Evolutionary conservation across 1,140 invertebrate genomes (phyloP).

Genomic region (Wiebesia pumilae): DNA sequence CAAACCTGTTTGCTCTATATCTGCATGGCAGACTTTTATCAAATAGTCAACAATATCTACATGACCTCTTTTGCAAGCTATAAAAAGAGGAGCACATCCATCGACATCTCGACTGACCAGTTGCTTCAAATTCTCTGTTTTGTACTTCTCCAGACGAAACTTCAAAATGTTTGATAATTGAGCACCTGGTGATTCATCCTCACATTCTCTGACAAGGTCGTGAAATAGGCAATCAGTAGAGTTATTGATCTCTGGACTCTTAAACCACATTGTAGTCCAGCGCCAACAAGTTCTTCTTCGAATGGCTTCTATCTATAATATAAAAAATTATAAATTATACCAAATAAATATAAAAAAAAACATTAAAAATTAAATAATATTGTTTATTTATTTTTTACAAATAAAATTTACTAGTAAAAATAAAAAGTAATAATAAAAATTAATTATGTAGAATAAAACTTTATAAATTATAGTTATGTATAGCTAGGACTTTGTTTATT

Average conservation of each 20-base stretch:
- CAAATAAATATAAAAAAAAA: not conserved
- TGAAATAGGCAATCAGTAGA: slow-evolving; percentile 79
- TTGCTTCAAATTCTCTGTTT: slow-evolving; percentile 76
- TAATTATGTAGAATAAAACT: too few species aligned
- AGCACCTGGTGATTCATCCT: slow-evolving; percentile 81
- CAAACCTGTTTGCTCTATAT: slow-evolving; percentile 89
- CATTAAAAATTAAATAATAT: too few species aligned
- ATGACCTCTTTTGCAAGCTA: slow-evolving; percentile 89
- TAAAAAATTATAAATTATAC: slow-evolving; percentile 17
- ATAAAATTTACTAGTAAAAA: too few species aligned
- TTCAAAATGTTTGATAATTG: slow-evolving; percentile 80
- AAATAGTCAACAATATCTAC: slow-evolving; percentile 93
- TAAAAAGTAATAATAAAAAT: too few species aligned
- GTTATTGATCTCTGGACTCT: slow-evolving; percentile 66
- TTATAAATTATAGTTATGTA: too few species aligned
- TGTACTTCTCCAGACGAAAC: slow-evolving; percentile 79
- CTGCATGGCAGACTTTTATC: slow-evolving; percentile 85
- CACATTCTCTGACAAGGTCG: slow-evolving; percentile 83
- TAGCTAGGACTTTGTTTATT: too few species aligned
- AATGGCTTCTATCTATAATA: slow-evolving; percentile 36
- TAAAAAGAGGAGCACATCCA: slow-evolving; percentile 91
- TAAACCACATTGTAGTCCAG: slow-evolving; percentile 63
- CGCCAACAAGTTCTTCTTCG: slow-evolving; percentile 29
- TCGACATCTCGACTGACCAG: slow-evolving; percentile 81
- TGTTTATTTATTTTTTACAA: not conserved